Conservation (phyloP, 2,797 vertebrate species). For the Anniella stebbinsi region DNA sequence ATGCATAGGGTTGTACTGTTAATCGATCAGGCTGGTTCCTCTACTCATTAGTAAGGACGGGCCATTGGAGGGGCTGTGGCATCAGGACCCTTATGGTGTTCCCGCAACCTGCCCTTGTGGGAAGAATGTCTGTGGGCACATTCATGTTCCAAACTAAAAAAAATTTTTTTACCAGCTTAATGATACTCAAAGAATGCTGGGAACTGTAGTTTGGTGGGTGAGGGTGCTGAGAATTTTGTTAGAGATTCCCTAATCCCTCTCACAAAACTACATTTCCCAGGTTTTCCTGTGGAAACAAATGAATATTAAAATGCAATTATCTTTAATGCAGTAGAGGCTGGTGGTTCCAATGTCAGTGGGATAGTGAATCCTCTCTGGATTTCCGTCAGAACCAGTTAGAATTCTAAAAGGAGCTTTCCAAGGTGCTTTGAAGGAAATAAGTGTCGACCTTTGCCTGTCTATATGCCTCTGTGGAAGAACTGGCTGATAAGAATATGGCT, state of each 20-base stretch:
- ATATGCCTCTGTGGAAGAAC: neutral
- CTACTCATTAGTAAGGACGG: too few relatives aligned
- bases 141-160: neutral
- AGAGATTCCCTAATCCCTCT: neutral
- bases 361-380: too few relatives aligned
- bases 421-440: neutral
- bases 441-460: neutral
- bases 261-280: neutral
- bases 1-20: too few relatives aligned
- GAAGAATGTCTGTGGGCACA: neutral
- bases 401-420: too few relatives aligned
- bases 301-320: neutral
- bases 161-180: neutral
- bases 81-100: too few relatives aligned
- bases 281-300: neutral
- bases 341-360: too few relatives aligned
- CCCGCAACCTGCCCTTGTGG: neutral
- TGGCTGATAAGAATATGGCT: neutral
- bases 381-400: too few relatives aligned
- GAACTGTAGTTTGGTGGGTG: neutral
- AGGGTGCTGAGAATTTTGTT: neutral
- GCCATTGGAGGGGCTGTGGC: too few relatives aligned
- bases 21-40: too few relatives aligned
- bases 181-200: neutral
- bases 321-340: neutral